These are phyloP conservation scores for Rhopalosiphum nymphaeae DNA, from an alignment of 2,888 invertebrate genomes.

Conservation along the genomic window DNA sequence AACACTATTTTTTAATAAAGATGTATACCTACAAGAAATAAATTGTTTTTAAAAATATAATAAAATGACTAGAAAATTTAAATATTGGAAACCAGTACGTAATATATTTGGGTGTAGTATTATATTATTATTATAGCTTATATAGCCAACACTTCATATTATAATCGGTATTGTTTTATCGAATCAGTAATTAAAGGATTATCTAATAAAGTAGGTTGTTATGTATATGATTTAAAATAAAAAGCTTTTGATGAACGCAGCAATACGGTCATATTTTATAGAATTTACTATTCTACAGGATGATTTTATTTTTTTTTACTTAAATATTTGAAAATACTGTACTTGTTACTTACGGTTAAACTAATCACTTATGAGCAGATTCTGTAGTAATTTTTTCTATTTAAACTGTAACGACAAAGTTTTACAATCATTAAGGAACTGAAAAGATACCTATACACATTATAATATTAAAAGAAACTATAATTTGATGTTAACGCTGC, in stretches of 20 bases:
- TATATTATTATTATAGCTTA: background rate
- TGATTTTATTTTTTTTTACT: too few species aligned
- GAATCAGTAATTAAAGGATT: background rate
- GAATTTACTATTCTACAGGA: background rate
- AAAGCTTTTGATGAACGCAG: too few species aligned
- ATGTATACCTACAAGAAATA: background rate
- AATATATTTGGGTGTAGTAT: background rate
- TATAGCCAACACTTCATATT: too few species aligned
- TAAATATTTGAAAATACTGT: background rate
- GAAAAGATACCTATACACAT: too few species aligned
- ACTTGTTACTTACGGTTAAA: background rate
- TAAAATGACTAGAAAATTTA: background rate
- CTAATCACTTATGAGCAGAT: background rate
- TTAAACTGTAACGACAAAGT: background rate
- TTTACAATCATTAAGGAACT: background rate
- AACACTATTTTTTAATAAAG: background rate
- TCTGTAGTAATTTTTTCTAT: background rate
- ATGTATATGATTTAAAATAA: background rate
- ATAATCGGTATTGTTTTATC: background rate
- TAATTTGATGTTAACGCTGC: too few species aligned
- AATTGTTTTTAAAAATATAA: background rate
- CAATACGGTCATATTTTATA: background rate
- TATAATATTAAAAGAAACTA: too few species aligned
- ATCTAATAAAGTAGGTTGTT: too few species aligned
- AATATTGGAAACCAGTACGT: background rate